Evolutionary conservation across 2,888 invertebrate species (phyloP).

Genomic region (Drosophila lutescens): DNA sequence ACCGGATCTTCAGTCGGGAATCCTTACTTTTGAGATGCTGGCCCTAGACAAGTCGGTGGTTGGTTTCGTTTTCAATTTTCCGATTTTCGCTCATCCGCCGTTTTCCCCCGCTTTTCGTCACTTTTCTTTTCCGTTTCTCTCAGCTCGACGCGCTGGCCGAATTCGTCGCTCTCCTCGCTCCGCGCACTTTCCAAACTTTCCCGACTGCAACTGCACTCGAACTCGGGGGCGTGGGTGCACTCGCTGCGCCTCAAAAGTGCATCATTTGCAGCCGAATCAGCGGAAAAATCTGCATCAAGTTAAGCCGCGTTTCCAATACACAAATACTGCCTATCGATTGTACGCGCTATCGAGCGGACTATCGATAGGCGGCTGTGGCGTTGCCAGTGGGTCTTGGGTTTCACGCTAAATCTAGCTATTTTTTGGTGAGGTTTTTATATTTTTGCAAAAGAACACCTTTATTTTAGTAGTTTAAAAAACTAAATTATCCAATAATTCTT

Average conservation of each 20-base stretch:
- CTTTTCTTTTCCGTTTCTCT: conserved; percentile 5
- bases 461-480: too few relatives aligned
- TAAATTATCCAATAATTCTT: too few relatives aligned
- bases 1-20: not conserved
- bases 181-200: conserved; percentile 30
- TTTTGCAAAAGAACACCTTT: too few relatives aligned
- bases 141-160: conserved; percentile 17
- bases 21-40: conserved; percentile 22
- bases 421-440: not conserved
- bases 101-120: conserved; percentile 6
- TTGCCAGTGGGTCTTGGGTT: not conserved
- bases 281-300: conserved; percentile 27
- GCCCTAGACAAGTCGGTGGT: not conserved
- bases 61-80: conserved; percentile 19
- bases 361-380: not conserved
- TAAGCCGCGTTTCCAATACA: conserved; percentile 35
- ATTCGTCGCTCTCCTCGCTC: conserved; percentile 18
- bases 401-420: not conserved
- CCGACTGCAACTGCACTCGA: conserved; percentile 32
- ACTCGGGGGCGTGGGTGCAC: conserved; percentile 35
- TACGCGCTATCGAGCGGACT: conserved; percentile 1
- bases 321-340: conserved; percentile 20
- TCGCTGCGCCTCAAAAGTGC: conserved; percentile 40
- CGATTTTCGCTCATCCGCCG: conserved; percentile 11
- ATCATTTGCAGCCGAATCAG: conserved; percentile 36